phyloP scores from a whole-genome alignment of 2,113 vertebrate genomes.

The Oceanodroma tethys region DNA sequence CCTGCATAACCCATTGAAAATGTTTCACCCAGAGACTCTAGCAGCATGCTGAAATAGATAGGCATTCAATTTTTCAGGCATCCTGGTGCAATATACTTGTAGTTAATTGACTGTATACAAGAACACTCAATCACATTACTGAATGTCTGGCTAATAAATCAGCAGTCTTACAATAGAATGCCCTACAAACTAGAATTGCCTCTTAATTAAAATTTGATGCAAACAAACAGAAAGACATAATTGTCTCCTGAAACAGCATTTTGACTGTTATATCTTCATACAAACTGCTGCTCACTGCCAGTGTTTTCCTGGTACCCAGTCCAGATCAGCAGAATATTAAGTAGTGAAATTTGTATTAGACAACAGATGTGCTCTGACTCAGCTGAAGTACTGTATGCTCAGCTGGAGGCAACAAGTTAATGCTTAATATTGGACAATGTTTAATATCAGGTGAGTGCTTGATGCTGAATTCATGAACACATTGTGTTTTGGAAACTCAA shows the following conservation, averaged over 20 bases:
- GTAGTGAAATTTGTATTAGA: neutral
- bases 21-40: neutral
- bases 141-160: neutral
- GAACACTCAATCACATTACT: neutral
- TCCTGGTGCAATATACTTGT: fast-evolving
- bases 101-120: neutral
- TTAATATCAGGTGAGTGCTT: neutral
- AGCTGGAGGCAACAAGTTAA: neutral
- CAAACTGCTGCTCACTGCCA: neutral
- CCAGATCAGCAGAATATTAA: neutral
- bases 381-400: neutral
- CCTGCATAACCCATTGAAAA: neutral
- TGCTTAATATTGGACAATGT: neutral
- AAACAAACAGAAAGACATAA: neutral
- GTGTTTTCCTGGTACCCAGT: neutral
- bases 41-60: neutral
- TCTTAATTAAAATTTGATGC: neutral
- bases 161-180: neutral
- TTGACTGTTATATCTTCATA: neutral
- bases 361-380: neutral
- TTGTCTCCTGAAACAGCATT: neutral
- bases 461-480: neutral
- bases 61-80: neutral
- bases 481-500: neutral
- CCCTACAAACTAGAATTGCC: neutral